Conservation (phyloP, 2,113 vertebrate genomes). For the Eleginops maclovinus region DNA sequence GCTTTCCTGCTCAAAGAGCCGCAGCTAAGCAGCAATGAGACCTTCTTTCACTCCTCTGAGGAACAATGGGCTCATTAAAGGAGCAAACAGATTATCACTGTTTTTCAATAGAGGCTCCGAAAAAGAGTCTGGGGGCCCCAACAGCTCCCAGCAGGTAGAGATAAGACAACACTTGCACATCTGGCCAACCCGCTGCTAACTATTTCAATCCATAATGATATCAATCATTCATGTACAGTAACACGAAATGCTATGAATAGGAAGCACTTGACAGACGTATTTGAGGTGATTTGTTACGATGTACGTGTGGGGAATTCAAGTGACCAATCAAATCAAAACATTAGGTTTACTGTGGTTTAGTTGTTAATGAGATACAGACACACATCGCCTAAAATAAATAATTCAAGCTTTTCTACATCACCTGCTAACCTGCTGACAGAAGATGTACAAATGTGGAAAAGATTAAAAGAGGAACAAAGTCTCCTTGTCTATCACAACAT, state of each 20-base stretch:
- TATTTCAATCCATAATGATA: background rate
- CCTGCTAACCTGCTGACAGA: background rate
- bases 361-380: background rate
- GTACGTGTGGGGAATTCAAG: background rate
- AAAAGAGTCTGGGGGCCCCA: constrained; percentile 64
- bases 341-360: background rate
- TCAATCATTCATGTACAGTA: background rate
- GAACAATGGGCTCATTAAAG: constrained; percentile 83
- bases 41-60: constrained; percentile 68
- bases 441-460: background rate
- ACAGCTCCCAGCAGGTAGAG: constrained; percentile 72
- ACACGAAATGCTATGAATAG: background rate
- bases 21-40: constrained; percentile 75
- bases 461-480: background rate
- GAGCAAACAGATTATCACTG: constrained; percentile 84
- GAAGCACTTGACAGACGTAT: background rate
- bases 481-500: too few relatives aligned
- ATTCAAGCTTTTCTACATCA: background rate
- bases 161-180: constrained; percentile 71
- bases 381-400: background rate
- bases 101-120: constrained; percentile 55
- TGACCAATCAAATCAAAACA: background rate
- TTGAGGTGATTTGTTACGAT: background rate
- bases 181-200: constrained; percentile 64
- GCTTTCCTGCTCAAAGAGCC: constrained; percentile 76